A percentile compares a stretch with the other conserved stretches of the same genome.
phyloP scores from a whole-genome alignment of 1,140 invertebrate genomes.

The Ceratosolen fusciceps region DNA sequence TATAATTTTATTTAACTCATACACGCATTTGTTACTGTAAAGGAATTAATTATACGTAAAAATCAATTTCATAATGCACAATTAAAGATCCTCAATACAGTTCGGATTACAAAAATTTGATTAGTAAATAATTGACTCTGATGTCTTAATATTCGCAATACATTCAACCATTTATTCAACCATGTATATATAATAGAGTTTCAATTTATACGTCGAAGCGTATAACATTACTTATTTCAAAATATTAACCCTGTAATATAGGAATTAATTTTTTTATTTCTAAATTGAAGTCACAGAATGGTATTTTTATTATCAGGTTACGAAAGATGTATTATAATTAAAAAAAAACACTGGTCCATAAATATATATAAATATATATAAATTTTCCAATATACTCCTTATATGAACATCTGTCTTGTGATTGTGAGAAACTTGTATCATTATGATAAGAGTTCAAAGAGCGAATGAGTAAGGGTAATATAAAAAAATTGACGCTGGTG shows the following conservation, averaged over 20 bases:
- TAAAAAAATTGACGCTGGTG: constrained; percentile 30
- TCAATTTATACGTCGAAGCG: too few species aligned
- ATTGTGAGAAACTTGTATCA: constrained; percentile 32
- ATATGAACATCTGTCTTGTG: constrained; percentile 8
- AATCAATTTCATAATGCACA: not conserved
- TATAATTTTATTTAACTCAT: not conserved
- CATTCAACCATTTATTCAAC: not conserved
- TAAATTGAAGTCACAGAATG: not conserved
- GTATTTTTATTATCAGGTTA: not conserved
- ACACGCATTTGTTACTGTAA: not conserved
- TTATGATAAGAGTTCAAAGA: constrained; percentile 43
- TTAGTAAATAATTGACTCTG: too few species aligned
- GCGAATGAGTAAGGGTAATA: not conserved
- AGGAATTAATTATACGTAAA: not conserved
- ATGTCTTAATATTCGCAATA: too few species aligned
- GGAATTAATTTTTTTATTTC: not conserved
- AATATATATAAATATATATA: not conserved
- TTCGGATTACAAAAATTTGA: too few species aligned
- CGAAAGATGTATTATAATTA: not conserved
- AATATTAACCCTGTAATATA: too few species aligned
- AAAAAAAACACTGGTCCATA: constrained; percentile 5
- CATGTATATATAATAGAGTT: too few species aligned
- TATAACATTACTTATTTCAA: too few species aligned
- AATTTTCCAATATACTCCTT: constrained; percentile 2
- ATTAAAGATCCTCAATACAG: constrained; percentile 25